Evolutionary conservation across 2,888 invertebrate genomes (phyloP).

Genomic region (Boloria euphrosyne): DNA sequence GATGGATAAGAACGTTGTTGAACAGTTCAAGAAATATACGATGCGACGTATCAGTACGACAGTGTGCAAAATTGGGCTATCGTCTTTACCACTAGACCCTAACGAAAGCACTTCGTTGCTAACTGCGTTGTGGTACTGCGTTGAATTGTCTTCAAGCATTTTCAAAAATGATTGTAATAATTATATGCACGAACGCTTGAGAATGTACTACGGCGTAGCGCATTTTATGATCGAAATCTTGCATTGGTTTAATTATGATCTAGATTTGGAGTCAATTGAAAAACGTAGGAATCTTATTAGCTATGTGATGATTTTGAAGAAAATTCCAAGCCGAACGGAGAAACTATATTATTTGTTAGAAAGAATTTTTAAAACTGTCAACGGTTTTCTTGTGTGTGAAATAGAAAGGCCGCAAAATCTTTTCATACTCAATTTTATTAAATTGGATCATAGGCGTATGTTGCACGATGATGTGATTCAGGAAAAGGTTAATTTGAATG

Average conservation of each 20-base stretch:
- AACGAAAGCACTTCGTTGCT: conserved; percentile 42
- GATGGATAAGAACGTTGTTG: conserved; percentile 56
- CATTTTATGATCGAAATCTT: conserved; percentile 50
- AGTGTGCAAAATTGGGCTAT: conserved; percentile 54
- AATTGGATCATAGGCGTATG: conserved; percentile 46
- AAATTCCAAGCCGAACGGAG: conserved; percentile 41
- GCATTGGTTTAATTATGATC: conserved; percentile 45
- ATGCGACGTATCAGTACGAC: conserved; percentile 50
- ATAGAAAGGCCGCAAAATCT: conserved; percentile 48
- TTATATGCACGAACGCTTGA: conserved; percentile 48
- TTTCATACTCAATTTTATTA: conserved; percentile 50
- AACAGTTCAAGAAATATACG: conserved; percentile 50
- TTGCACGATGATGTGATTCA: conserved; percentile 41
- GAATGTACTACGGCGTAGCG: conserved; percentile 45
- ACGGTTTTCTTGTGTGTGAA: conserved; percentile 50
- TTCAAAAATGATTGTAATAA: conserved; percentile 48
- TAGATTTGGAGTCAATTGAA: conserved; percentile 45
- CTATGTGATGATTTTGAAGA: conserved; percentile 48
- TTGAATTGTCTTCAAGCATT: conserved; percentile 50
- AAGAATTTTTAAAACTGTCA: conserved; percentile 48
- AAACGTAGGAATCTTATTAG: conserved; percentile 47
- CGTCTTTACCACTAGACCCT: conserved; percentile 52
- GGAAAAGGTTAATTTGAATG: conserved; percentile 47
- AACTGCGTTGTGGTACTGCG: conserved; percentile 54
- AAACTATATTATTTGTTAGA: conserved; percentile 47